These are phyloP conservation scores for Sparus aurata DNA, from an alignment of 2,797 vertebrate species.

Conservation along the genomic window DNA sequence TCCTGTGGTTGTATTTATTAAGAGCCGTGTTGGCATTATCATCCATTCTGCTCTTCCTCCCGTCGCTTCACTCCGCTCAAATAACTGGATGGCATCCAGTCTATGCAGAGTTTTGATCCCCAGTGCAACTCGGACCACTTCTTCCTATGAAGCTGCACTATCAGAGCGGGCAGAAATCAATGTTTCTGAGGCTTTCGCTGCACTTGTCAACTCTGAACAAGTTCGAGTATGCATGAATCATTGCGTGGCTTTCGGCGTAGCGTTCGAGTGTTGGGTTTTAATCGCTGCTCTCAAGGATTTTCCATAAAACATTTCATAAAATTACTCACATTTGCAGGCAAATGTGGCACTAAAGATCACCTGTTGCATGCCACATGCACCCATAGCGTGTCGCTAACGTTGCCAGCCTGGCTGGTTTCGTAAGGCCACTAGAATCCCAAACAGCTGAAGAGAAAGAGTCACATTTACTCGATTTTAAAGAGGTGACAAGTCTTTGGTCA, in stretches of 20 bases:
- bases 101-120: constrained; percentile 33
- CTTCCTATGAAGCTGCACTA: constrained; percentile 33
- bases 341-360: background rate
- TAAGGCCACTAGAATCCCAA: constrained; percentile 56
- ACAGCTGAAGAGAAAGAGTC: constrained; percentile 65
- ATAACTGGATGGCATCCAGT: constrained; percentile 43
- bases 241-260: background rate
- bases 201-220: background rate
- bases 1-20: constrained; percentile 51
- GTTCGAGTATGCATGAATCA: background rate
- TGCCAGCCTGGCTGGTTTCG: constrained; percentile 47
- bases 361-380: background rate
- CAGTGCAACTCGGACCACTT: constrained; percentile 39
- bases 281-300: constrained; percentile 6
- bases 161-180: constrained; percentile 1
- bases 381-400: constrained; percentile 4
- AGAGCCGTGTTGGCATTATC: constrained; percentile 47
- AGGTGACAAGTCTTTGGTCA: constrained; percentile 73
- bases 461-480: constrained; percentile 77
- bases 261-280: background rate
- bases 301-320: background rate
- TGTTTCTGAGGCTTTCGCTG: background rate
- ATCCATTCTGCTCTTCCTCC: constrained; percentile 41
- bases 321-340: constrained; percentile 1
- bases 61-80: constrained; percentile 31